A percentile compares a stretch with the other conserved stretches of the same genome.
These are phyloP conservation scores for Cyphomyrus discorhynchus DNA, from an alignment of 2,113 vertebrate genomes.

Conservation along the genomic window DNA sequence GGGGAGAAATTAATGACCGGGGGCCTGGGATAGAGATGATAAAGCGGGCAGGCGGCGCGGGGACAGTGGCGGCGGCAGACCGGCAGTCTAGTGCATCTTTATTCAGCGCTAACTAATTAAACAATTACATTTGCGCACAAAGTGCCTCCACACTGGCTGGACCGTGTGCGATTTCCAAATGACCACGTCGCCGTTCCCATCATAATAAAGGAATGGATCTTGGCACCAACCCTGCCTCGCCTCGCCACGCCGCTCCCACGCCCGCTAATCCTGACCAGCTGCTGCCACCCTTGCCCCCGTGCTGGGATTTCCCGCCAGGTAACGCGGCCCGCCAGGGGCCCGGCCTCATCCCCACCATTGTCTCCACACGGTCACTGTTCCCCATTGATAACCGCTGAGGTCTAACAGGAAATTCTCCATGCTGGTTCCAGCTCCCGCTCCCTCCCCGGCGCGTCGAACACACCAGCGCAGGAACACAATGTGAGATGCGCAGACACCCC, in stretches of 20 bases:
- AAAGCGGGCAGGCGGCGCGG: conserved; percentile 35
- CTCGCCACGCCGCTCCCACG: neutral
- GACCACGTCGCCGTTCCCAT: conserved; percentile 27
- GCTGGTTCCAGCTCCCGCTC: conserved; percentile 33
- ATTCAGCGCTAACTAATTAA: conserved; percentile 58
- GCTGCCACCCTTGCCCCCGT: conserved; percentile 13
- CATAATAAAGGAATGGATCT: conserved; percentile 32
- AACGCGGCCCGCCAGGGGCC: neutral
- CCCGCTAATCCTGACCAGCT: conserved; percentile 41
- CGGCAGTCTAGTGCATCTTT: conserved; percentile 36
- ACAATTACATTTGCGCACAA: conserved; percentile 28
- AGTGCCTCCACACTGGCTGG: conserved; percentile 12
- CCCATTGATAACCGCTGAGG: conserved; percentile 47
- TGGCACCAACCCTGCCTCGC: conserved; percentile 26
- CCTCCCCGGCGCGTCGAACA: neutral
- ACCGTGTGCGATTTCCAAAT: conserved; percentile 43
- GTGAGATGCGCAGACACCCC: conserved; percentile 21
- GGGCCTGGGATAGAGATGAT: conserved; percentile 56
- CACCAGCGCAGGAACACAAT: neutral
- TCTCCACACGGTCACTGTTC: conserved; percentile 49
- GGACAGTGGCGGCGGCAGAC: neutral
- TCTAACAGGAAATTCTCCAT: conserved; percentile 41
- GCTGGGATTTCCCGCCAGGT: conserved; percentile 33
- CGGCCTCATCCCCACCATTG: conserved; percentile 27
- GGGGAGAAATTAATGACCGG: conserved; percentile 37